phyloP scores from a whole-genome alignment of 2,888 invertebrate genomes.

The Dromius quadrimaculatus region DNA sequence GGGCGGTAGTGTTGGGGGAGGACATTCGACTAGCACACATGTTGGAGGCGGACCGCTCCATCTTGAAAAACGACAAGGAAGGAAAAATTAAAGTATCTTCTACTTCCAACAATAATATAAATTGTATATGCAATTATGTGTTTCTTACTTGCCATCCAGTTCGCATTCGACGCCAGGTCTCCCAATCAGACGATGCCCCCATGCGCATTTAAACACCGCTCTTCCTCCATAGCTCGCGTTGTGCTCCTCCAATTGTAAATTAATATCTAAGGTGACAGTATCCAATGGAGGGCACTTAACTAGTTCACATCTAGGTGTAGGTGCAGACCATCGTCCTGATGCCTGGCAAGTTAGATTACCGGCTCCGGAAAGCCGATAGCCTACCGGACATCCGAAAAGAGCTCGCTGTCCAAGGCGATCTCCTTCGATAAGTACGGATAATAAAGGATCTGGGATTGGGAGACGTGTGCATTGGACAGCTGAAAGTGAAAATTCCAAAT shows the following conservation, averaged over 20 bases:
- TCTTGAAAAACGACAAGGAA: slow-evolving; percentile 4
- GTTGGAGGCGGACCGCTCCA: slow-evolving; percentile 44
- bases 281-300: slow-evolving; percentile 83
- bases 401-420: slow-evolving; percentile 82
- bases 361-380: slow-evolving; percentile 83
- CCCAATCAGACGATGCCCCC: slow-evolving; percentile 84
- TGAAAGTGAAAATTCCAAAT: neutral
- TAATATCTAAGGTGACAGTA: slow-evolving; percentile 72
- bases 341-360: slow-evolving; percentile 85
- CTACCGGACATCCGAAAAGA: slow-evolving; percentile 83
- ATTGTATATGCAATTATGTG: neutral
- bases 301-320: slow-evolving; percentile 79
- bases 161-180: slow-evolving; percentile 84
- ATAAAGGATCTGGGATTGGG: slow-evolving; percentile 67
- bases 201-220: slow-evolving; percentile 85
- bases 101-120: neutral
- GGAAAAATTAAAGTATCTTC: neutral
- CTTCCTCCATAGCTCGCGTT: slow-evolving; percentile 86
- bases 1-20: slow-evolving; percentile 78
- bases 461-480: slow-evolving; percentile 27
- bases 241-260: slow-evolving; percentile 81
- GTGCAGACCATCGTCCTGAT: slow-evolving; percentile 83
- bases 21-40: slow-evolving; percentile 73
- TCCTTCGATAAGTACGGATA: slow-evolving; percentile 82
- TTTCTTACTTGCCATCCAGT: slow-evolving; percentile 78